Conservation (phyloP, 2,888 invertebrate genomes). For the Boloria selene region DNA sequence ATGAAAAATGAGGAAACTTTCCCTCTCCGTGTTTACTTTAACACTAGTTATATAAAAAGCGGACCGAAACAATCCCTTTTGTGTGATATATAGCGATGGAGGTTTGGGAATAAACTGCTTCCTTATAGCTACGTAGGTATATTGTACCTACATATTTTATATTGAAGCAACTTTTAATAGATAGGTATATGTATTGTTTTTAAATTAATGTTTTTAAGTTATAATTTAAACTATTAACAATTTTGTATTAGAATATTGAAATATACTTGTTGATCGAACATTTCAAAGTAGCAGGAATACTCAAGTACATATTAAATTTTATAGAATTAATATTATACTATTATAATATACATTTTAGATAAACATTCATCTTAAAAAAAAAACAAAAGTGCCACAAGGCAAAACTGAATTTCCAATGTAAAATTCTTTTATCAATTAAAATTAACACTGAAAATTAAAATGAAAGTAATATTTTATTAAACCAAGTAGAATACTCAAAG, state of each 20-base stretch:
- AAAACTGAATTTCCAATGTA: not conserved
- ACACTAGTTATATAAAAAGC: constrained; percentile 71
- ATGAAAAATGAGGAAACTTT: constrained; percentile 77
- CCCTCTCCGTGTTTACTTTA: constrained; percentile 73
- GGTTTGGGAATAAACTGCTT: constrained; percentile 38
- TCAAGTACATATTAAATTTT: no score
- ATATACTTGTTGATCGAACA: no score
- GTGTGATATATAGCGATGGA: constrained; percentile 46
- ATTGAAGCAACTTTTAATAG: not conserved
- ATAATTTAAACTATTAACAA: not conserved
- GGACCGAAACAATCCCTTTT: constrained; percentile 53
- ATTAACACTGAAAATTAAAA: constrained; percentile 13
- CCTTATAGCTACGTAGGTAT: constrained; percentile 7
- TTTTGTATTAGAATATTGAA: no score
- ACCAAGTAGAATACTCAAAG: constrained; percentile 31
- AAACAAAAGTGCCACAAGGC: no score
- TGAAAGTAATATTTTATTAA: constrained; percentile 27
- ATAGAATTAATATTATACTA: no score
- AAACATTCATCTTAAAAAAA: no score
- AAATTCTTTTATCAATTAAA: not conserved
- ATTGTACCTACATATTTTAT: constrained; percentile 9
- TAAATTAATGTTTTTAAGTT: not conserved
- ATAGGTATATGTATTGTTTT: not conserved
- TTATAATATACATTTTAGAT: no score
- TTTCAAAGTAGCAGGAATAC: no score